These are phyloP conservation scores for Himalopsyche kuldschensis DNA, from an alignment of 2,888 invertebrate species.

Conservation along the genomic window DNA sequence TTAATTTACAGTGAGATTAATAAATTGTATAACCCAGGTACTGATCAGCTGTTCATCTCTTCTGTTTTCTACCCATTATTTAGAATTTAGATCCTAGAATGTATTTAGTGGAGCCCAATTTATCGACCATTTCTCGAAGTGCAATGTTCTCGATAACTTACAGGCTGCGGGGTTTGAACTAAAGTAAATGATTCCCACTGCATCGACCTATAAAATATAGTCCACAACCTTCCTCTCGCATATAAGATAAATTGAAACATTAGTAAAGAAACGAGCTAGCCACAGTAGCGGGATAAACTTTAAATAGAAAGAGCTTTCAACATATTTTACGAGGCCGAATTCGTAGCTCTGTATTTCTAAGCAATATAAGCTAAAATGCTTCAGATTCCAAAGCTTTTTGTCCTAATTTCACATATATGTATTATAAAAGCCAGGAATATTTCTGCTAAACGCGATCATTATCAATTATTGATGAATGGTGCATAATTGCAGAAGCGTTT, in stretches of 20 bases:
- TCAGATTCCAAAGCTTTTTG: too few species aligned
- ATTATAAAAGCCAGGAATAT: too few species aligned
- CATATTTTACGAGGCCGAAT: too few species aligned
- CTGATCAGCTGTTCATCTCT: neutral
- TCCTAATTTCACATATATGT: too few species aligned
- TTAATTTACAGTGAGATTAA: too few species aligned
- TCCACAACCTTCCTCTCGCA: neutral
- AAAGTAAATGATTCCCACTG: slow-evolving; percentile 6
- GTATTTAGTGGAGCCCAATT: neutral
- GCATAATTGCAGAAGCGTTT: too few species aligned
- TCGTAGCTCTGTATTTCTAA: too few species aligned
- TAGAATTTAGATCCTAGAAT: neutral
- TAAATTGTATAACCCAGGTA: too few species aligned
- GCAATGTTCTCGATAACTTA: neutral
- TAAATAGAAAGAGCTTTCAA: too few species aligned
- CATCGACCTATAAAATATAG: slow-evolving; percentile 13
- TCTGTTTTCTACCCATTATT: neutral
- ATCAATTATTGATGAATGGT: too few species aligned
- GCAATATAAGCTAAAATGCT: too few species aligned
- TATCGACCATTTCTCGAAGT: neutral
- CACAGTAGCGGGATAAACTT: neutral
- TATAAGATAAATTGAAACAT: slow-evolving; percentile 32
- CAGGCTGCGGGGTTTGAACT: neutral
- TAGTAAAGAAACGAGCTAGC: slow-evolving; percentile 5
- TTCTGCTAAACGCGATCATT: too few species aligned